Conservation (phyloP, 2,797 vertebrate species). For the Salmo trutta region DNA sequence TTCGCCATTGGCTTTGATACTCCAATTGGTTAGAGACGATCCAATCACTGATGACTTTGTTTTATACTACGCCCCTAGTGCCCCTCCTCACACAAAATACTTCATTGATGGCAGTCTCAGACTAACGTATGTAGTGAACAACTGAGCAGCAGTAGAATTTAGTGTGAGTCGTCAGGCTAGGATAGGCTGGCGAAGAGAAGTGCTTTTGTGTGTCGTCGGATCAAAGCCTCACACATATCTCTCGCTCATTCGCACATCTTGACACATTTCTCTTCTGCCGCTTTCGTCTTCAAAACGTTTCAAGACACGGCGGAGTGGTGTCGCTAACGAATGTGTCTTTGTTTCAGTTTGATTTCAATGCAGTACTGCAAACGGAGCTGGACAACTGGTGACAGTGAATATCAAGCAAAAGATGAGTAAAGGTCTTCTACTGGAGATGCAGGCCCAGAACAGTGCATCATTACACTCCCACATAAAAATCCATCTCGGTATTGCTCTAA, state of each 20-base stretch:
- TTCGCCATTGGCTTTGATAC: too few relatives aligned
- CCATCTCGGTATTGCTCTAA: too few relatives aligned
- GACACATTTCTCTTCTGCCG: neutral
- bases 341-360: neutral
- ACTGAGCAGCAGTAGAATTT: too few relatives aligned
- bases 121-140: too few relatives aligned
- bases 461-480: too few relatives aligned
- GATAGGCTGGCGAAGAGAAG: constrained; percentile 58
- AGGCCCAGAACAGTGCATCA: neutral
- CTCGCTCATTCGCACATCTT: constrained; percentile 24
- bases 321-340: neutral
- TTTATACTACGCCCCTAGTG: too few relatives aligned
- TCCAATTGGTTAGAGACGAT: too few relatives aligned
- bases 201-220: constrained; percentile 49
- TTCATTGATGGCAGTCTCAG: too few relatives aligned
- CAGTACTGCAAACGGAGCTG: neutral
- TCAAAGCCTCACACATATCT: constrained; percentile 61
- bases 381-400: neutral
- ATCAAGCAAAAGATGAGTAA: neutral
- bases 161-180: constrained; percentile 25
- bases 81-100: too few relatives aligned
- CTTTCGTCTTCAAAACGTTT: neutral
- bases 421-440: neutral
- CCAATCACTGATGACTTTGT: too few relatives aligned
- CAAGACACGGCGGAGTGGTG: neutral